These are phyloP conservation scores for Corythornis cristatus DNA, from an alignment of 2,113 vertebrate genomes.

Conservation along the genomic window DNA sequence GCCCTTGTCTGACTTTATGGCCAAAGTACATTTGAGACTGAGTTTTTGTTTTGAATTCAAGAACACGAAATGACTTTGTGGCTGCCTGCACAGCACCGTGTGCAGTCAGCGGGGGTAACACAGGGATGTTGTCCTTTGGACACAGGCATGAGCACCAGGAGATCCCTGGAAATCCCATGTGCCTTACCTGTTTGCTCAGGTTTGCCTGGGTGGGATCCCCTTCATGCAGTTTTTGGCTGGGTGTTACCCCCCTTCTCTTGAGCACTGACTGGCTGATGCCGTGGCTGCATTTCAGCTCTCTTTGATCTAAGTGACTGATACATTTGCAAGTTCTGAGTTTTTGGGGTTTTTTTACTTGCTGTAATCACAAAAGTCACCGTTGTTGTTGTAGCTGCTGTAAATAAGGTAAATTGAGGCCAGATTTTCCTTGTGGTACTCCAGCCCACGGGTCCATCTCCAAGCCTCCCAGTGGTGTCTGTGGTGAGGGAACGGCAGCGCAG, in stretches of 20 bases:
- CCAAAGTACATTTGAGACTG: not conserved
- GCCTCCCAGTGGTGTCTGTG: not conserved
- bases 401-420: not conserved
- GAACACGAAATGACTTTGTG: not conserved
- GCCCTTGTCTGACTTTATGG: not conserved
- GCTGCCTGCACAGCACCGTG: not conserved
- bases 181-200: not conserved
- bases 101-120: accelerated
- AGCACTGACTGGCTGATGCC: not conserved
- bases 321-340: not conserved
- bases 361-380: not conserved
- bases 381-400: not conserved
- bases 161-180: accelerated
- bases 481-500: not conserved
- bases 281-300: not conserved
- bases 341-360: not conserved
- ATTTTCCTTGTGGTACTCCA: not conserved
- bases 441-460: not conserved
- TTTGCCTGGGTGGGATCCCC: not conserved
- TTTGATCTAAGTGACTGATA: not conserved
- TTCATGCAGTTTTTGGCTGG: not conserved
- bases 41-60: not conserved
- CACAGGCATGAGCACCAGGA: not conserved
- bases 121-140: not conserved
- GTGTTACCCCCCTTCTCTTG: not conserved